Conservation (phyloP, 1,140 invertebrate species). For the Nomia melanderi region DNA sequence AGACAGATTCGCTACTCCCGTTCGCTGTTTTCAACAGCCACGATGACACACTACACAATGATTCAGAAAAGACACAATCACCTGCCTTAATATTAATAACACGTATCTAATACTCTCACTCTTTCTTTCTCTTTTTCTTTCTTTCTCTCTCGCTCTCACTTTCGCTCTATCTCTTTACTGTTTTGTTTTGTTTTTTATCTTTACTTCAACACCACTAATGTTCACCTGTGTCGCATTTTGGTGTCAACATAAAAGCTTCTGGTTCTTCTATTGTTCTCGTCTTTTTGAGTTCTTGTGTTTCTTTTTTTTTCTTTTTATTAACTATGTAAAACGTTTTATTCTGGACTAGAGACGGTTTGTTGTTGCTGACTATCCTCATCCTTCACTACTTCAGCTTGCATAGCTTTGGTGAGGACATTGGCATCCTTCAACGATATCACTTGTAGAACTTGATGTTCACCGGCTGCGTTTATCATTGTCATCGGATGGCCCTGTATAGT, state of each 20-base stretch:
- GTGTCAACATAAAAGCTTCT: slow-evolving; percentile 43
- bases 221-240: slow-evolving; percentile 31
- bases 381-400: slow-evolving; percentile 83
- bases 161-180: slow-evolving; percentile 1
- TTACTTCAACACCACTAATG: slow-evolving; percentile 43
- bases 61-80: slow-evolving; percentile 57
- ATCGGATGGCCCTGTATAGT: slow-evolving; percentile 86
- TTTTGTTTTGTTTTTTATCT: background rate
- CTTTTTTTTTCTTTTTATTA: slow-evolving; percentile 24
- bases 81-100: slow-evolving; percentile 53
- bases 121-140: slow-evolving; percentile 28
- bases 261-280: background rate
- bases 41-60: slow-evolving; percentile 43
- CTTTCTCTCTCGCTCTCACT: slow-evolving; percentile 42
- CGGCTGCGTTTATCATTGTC: slow-evolving; percentile 87
- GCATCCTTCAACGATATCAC: slow-evolving; percentile 91
- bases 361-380: slow-evolving; percentile 79
- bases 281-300: background rate
- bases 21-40: slow-evolving; percentile 23
- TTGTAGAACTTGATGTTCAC: slow-evolving; percentile 89
- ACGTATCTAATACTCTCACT: slow-evolving; percentile 58
- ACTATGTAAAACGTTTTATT: slow-evolving; percentile 69
- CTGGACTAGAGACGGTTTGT: slow-evolving; percentile 77
- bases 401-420: slow-evolving; percentile 88
- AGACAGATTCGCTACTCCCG: slow-evolving; percentile 25